phyloP scores from a whole-genome alignment of 2,888 invertebrate genomes.

The Pteria penguin region DNA sequence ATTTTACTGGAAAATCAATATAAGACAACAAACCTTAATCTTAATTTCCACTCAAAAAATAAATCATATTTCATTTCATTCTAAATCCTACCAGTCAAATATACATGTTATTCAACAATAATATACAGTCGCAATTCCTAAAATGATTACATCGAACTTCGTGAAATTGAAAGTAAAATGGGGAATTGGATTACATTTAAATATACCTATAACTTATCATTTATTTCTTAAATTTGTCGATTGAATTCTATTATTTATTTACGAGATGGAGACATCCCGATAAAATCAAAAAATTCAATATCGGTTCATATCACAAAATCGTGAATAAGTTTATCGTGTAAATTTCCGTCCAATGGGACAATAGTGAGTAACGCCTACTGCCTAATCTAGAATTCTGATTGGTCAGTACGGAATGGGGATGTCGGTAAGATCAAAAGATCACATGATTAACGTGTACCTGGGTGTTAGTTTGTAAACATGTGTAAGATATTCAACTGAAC shows the following conservation, averaged over 20 bases:
- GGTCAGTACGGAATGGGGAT: constrained; percentile 42
- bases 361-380: constrained; percentile 47
- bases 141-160: too few species aligned
- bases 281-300: background rate
- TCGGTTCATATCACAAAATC: background rate
- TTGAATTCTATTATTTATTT: background rate
- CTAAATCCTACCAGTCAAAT: too few species aligned
- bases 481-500: constrained; percentile 65
- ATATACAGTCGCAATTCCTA: too few species aligned
- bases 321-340: background rate
- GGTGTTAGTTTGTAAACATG: constrained; percentile 72
- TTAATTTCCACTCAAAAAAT: too few species aligned
- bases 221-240: background rate
- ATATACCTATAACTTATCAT: too few species aligned
- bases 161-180: too few species aligned
- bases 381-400: constrained; percentile 42
- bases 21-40: too few species aligned
- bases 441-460: constrained; percentile 62
- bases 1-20: too few species aligned
- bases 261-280: background rate
- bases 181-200: too few species aligned
- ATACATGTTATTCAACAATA: too few species aligned
- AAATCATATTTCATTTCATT: too few species aligned
- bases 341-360: constrained; percentile 51
- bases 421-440: constrained; percentile 63